Conservation (phyloP, 2,113 vertebrate genomes). For the Calidris pugnax region DNA sequence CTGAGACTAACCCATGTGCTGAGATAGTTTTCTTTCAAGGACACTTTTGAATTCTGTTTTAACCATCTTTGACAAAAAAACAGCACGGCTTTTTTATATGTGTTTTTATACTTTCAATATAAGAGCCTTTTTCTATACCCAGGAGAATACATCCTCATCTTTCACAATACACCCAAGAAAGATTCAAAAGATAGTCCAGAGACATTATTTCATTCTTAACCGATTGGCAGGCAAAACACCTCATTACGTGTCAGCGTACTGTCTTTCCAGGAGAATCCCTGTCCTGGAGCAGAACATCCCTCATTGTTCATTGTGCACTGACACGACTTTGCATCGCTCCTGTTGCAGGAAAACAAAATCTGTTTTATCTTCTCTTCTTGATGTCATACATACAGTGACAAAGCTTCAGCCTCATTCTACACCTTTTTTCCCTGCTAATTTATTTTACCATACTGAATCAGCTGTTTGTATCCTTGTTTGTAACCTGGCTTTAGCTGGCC, state of each 20-base stretch:
- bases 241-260: background rate
- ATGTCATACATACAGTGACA: background rate
- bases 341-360: background rate
- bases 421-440: background rate
- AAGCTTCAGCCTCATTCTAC: background rate
- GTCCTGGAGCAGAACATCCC: background rate
- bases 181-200: background rate
- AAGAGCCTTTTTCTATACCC: background rate
- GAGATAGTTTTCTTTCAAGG: background rate
- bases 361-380: background rate
- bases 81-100: background rate
- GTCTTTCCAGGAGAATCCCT: background rate
- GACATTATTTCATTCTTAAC: background rate
- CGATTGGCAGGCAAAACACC: background rate
- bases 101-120: background rate
- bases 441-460: background rate
- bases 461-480: background rate
- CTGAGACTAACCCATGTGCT: background rate
- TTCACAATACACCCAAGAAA: background rate
- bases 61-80: background rate
- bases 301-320: background rate
- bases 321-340: rapidly evolving
- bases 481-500: background rate
- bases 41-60: background rate
- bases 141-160: background rate